Conservation (phyloP, 1,140 invertebrate species). For the Venustaconcha ellipsiformis region DNA sequence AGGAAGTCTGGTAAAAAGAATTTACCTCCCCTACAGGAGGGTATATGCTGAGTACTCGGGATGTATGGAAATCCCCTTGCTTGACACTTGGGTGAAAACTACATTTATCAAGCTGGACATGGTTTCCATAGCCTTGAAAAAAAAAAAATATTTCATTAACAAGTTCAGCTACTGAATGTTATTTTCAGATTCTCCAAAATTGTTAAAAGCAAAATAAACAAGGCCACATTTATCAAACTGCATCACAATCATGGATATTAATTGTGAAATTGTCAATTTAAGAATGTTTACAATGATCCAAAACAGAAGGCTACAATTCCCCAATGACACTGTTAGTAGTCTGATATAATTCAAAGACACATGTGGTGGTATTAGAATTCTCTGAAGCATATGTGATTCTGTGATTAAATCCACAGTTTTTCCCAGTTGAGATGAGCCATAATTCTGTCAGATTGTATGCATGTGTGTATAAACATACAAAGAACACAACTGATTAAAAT, state of each 20-base stretch:
- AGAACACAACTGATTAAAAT: too few relatives aligned
- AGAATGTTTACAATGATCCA: neutral
- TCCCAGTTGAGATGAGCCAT: too few relatives aligned
- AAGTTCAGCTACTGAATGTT: neutral
- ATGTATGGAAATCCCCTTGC: conserved; percentile 44
- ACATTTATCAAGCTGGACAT: conserved; percentile 54
- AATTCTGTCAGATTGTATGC: too few relatives aligned
- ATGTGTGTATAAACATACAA: too few relatives aligned
- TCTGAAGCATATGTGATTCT: too few relatives aligned
- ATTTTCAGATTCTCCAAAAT: neutral
- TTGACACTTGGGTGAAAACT: conserved; percentile 60
- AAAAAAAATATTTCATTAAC: conserved; percentile 1
- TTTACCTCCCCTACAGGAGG: conserved; percentile 60
- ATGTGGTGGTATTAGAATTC: too few relatives aligned
- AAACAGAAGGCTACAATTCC: neutral
- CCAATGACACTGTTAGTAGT: too few relatives aligned
- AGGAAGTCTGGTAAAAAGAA: neutral
- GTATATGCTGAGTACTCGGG: conserved; percentile 40
- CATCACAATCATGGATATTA: neutral
- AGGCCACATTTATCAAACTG: neutral
- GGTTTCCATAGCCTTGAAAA: conserved; percentile 51
- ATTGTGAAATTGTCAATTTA: conserved; percentile 6
- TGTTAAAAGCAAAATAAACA: neutral
- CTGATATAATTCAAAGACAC: too few relatives aligned
- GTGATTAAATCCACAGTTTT: too few relatives aligned